Base-by-base conservation (phyloP, 2,888 invertebrate genomes). In the Tiphia femorata region DNA sequence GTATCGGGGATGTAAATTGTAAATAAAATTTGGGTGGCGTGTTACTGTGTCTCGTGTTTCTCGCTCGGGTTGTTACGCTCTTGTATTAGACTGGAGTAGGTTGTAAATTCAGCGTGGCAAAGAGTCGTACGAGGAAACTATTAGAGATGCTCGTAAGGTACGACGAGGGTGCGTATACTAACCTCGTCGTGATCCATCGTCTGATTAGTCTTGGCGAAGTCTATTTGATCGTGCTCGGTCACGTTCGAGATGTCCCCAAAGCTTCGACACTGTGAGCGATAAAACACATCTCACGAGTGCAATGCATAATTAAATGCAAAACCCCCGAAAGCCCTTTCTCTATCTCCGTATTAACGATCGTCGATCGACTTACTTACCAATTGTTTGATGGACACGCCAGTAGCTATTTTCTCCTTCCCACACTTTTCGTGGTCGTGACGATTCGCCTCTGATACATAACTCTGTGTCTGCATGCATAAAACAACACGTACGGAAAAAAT, bases 201-300 rank as follows among this genome's bases (percentile, higher is more conserved):
- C 62, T 73, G 73, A 58, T 76, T 76, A 67, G 78, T 72, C 68
- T 75, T 75, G 58, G 74, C 77, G 30, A 78, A 77, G 58, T 73
- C 57, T 65, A 67, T 67, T 65, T 77, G 75, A 66, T 82, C 83
- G 61, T 83, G 84, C 62, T 86, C 85, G 51, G 80, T 84, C 71
- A 87, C 83, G 82, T 86, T 87, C 74, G 87, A 87, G 76, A 88
- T 84, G 82, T 88, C 88, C 76, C 87, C 87, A 80, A 88, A 88
- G 84, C 88, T 88, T 79, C 88, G 86, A 84, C 88, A 87, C 88
- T 88, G 84, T 79, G 78, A 79, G 75, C 77, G 71, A 80, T 70
- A 76, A 76, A 78, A 73, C 70, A 74, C 64, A 73, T 67, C 75
- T 71, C 67, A 72, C 72, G 70, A 67, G 62, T 68, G 60, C 63